phyloP scores from a whole-genome alignment of 2,797 vertebrate species.

The Anguilla marmorata region DNA sequence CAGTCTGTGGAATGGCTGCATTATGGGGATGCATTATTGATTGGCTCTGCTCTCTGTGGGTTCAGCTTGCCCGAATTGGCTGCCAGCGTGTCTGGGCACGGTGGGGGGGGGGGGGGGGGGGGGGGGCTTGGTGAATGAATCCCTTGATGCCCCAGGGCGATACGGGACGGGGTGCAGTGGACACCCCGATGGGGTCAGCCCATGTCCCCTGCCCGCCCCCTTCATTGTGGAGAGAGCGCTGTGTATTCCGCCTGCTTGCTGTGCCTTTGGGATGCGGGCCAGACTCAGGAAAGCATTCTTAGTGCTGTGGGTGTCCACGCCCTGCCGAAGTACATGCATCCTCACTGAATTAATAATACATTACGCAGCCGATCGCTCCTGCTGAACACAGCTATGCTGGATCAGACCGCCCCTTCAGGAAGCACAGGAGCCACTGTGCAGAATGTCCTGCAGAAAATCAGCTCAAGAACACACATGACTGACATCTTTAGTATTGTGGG shows the following conservation, averaged over 20 bases:
- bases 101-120: not conserved
- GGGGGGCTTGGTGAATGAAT: not conserved
- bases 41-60: constrained; percentile 61
- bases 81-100: constrained; percentile 28
- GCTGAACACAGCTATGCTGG: not conserved
- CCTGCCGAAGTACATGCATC: not conserved
- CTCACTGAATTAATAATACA: not conserved
- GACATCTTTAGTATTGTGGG: not conserved
- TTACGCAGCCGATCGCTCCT: no score
- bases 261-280: not conserved
- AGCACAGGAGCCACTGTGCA: not conserved
- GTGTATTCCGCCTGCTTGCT: not conserved
- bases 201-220: not conserved
- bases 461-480: not conserved
- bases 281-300: not conserved
- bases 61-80: constrained; percentile 23
- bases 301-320: not conserved
- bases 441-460: not conserved
- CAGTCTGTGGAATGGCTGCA: constrained; percentile 64
- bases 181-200: not conserved
- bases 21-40: constrained; percentile 75
- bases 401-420: not conserved
- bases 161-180: not conserved
- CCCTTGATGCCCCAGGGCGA: not conserved
- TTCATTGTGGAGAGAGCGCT: not conserved